Percentiles rank a stretch among this genome's conserved stretches.
Evolutionary conservation across 2,797 vertebrate genomes (phyloP).

Genomic region (Siniperca scherzeri): DNA sequence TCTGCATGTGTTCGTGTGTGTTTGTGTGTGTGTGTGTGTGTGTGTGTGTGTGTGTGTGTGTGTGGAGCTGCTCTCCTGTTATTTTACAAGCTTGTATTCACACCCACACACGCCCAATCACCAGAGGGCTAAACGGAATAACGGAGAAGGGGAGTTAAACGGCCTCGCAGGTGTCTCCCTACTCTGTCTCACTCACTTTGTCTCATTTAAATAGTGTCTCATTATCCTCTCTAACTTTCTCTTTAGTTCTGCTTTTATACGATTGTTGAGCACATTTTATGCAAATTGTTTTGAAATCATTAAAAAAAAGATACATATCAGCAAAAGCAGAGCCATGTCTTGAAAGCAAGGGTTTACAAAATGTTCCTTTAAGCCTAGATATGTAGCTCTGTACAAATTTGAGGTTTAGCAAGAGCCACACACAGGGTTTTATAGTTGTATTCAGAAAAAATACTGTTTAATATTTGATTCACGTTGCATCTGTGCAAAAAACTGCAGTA

Average conservation of each 20-base stretch:
- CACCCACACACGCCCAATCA: constrained; percentile 57
- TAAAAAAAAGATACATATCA: not conserved
- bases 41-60: constrained; percentile 37
- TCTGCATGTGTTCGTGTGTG: constrained; percentile 46
- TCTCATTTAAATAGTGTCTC: constrained; percentile 22
- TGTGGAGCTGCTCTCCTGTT: constrained; percentile 17
- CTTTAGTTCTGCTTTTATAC: not conserved
- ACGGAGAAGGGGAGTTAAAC: constrained; percentile 31
- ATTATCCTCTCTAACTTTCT: constrained; percentile 8
- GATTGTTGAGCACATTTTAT: not conserved
- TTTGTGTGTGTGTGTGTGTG: constrained; percentile 47
- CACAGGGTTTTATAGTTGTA: not conserved
- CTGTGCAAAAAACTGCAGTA: not conserved
- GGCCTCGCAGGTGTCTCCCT: constrained; percentile 49
- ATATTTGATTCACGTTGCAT: constrained; percentile 12
- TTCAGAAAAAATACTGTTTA: constrained; percentile 11
- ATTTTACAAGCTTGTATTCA: constrained; percentile 58
- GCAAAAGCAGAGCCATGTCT: not conserved
- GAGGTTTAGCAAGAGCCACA: not conserved
- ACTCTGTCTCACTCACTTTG: constrained; percentile 25
- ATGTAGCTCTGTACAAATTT: not conserved
- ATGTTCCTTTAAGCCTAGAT: not conserved
- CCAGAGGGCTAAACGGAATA: constrained; percentile 65
- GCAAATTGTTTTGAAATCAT: not conserved
- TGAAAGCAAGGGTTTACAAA: not conserved